Percentiles rank a stretch among this genome's conserved stretches.
phyloP scores from a whole-genome alignment of 2,888 invertebrate species.

The Flexamia atlantica region DNA sequence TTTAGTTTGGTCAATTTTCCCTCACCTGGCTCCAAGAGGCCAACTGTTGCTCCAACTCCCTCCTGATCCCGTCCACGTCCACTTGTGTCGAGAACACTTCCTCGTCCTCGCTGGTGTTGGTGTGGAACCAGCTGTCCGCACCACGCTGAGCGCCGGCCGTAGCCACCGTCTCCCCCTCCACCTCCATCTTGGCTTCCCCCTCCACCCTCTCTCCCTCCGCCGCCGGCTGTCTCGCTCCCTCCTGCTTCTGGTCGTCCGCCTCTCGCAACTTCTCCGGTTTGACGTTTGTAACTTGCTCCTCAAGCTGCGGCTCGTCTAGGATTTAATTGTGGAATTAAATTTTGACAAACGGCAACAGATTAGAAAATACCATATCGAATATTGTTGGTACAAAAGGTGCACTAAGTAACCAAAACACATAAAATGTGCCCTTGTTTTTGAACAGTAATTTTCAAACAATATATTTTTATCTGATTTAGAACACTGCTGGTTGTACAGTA shows the following conservation, averaged over 20 bases:
- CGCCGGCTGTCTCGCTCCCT: constrained; percentile 67
- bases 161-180: constrained; percentile 84
- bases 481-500: no score
- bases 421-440: no score
- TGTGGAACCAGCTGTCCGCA: constrained; percentile 87
- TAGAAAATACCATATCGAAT: no score
- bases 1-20: no score
- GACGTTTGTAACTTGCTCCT: constrained; percentile 62
- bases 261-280: constrained; percentile 67
- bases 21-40: constrained; percentile 76
- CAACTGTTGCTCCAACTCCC: constrained; percentile 77
- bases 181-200: constrained; percentile 44
- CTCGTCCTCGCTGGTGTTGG: constrained; percentile 74
- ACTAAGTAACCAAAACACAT: no score
- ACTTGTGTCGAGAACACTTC: constrained; percentile 71
- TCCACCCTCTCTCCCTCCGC: constrained; percentile 53
- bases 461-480: no score
- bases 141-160: constrained; percentile 84
- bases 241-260: constrained; percentile 75
- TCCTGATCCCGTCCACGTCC: constrained; percentile 75
- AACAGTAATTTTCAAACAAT: no score
- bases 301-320: constrained; percentile 63
- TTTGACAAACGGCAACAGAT: no score
- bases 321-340: no score
- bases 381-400: no score